Evolutionary conservation across 1,140 invertebrate genomes (phyloP).

Genomic region (Araneus ventricosus): DNA sequence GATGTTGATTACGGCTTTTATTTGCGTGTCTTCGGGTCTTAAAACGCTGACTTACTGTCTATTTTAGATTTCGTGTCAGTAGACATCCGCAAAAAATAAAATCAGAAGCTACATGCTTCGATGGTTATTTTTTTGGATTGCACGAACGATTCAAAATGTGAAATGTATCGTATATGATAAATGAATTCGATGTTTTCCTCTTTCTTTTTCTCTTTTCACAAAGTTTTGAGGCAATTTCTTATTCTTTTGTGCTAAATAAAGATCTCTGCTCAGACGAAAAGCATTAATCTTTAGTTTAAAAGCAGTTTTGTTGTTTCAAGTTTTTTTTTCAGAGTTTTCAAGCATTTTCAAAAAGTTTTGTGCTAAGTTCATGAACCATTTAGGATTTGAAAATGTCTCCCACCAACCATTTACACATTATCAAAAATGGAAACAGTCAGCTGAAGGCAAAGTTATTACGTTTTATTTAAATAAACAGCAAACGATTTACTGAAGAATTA

Average conservation of each 20-base stretch:
- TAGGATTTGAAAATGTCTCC: too few relatives aligned
- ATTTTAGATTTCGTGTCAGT: background rate
- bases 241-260: background rate
- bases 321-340: too few relatives aligned
- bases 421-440: too few relatives aligned
- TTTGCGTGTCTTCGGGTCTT: background rate
- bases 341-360: too few relatives aligned
- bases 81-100: background rate
- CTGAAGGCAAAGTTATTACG: too few relatives aligned
- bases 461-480: too few relatives aligned
- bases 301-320: background rate
- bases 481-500: too few relatives aligned
- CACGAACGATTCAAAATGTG: background rate
- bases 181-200: background rate
- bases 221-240: background rate
- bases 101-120: background rate
- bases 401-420: too few relatives aligned
- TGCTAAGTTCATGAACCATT: too few relatives aligned
- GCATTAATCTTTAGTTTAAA: background rate
- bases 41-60: background rate
- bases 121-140: background rate
- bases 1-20: slow-evolving; percentile 14
- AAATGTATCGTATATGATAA: background rate
- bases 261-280: background rate
- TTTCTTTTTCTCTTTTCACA: background rate